phyloP scores from a whole-genome alignment of 2,113 vertebrate species.

The Percopsis transmontana region DNA sequence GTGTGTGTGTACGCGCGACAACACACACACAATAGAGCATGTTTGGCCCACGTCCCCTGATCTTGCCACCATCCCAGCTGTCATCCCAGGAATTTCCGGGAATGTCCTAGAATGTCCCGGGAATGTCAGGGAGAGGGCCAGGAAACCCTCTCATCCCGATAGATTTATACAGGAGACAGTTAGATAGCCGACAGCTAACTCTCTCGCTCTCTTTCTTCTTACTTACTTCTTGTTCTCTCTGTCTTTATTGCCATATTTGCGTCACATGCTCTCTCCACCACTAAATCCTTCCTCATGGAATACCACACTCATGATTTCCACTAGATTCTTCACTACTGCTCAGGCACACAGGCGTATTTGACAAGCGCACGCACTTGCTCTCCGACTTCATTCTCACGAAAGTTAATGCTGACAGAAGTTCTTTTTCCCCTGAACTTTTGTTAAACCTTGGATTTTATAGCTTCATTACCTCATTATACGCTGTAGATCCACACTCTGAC shows the following conservation, averaged over 20 bases:
- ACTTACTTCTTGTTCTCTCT: background rate
- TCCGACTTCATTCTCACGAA: no score
- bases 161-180: background rate
- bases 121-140: conserved; percentile 6
- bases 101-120: conserved; percentile 7
- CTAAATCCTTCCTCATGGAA: background rate
- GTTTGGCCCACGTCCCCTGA: background rate
- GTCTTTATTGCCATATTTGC: background rate
- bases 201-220: background rate
- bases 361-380: background rate
- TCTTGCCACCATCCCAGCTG: conserved; percentile 17
- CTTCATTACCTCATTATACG: no score
- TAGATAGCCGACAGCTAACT: conserved; percentile 1
- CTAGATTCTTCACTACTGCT: background rate
- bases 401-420: no score
- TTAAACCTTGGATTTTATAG: no score
- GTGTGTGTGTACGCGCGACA: conserved; percentile 17
- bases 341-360: background rate
- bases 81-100: conserved; percentile 6
- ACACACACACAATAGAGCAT: background rate
- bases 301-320: background rate
- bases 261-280: background rate
- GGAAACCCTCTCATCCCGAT: conserved; percentile 21
- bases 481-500: no score
- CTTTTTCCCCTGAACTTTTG: no score